Evolutionary conservation across 1,140 invertebrate species (phyloP), one percentile per base, ranked within the genome.

Genomic region (Dendroctonus ponderosae): DNA sequence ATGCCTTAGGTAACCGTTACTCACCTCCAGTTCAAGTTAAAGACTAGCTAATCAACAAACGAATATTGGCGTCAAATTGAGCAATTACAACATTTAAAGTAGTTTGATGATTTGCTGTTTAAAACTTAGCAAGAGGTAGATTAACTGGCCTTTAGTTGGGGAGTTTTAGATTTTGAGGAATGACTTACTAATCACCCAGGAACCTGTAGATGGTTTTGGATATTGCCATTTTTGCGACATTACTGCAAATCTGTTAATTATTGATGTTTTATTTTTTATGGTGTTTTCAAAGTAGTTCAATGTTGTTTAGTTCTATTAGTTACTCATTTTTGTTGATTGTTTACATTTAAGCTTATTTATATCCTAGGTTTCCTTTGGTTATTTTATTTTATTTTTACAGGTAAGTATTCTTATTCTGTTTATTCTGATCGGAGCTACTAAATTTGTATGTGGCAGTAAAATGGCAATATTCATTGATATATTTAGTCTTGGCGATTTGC

Each of bases 391-490:
- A 50, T 50, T 50, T 12, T 58, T 46, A 52, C 56, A 68, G 66
- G 66, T 70, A 70, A 65, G 69, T 70, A 68, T 68, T 42, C 12
- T 66, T 60, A 40, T 65, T 26, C 26, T 26, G 26, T 26, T 26
- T 3, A 26, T 26, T 26, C 26, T 26, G 26, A 3, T 26, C 26
- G 26, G 26, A 26, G 26, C 26, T 26, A 26, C 52, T 14, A 64
- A 51, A 44, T 64, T 46, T 42, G n/a, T 6, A 40, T 14, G 44
- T 14, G 7, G 14, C 40, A 51, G 37, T 59, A 68, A 71, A 72
- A 68, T 74, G 71, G 66, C 70, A 72, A 69, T 72, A 72, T 72
- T 70, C 70, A 60, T 67, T 66, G 65, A 66, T 63, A 65, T 46
- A 44, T 14, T 60, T 61, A 61, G 58, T 67, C 65, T 67, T 67